Conservation (phyloP, 2,113 vertebrate genomes). For the Vombatus ursinus region DNA sequence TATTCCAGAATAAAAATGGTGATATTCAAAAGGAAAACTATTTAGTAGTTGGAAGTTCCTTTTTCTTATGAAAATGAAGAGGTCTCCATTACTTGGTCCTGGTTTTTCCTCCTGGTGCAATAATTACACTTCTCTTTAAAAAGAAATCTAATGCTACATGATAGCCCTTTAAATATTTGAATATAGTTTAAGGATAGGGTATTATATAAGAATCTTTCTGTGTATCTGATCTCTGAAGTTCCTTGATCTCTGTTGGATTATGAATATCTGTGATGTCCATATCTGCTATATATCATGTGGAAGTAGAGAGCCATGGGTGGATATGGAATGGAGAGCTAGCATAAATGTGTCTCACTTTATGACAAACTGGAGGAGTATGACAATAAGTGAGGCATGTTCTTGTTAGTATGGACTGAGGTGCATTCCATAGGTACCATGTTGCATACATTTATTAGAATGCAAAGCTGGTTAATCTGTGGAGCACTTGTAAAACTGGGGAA, state of each 20-base stretch:
- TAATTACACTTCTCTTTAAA: neutral
- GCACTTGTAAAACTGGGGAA: neutral
- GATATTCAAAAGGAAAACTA: neutral
- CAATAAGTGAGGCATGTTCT: neutral
- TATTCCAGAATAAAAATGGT: neutral
- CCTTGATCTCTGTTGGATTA: conserved; percentile 12
- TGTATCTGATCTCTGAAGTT: neutral
- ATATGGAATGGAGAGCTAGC: neutral
- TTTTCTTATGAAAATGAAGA: neutral
- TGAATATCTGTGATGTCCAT: neutral
- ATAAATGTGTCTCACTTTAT: neutral
- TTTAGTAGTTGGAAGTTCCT: neutral
- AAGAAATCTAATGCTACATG: neutral
- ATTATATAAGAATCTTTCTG: neutral
- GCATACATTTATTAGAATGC: conserved; percentile 13
- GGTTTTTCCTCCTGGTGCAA: neutral
- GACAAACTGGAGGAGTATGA: neutral
- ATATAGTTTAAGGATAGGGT: neutral
- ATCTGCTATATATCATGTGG: neutral
- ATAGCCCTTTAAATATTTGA: neutral
- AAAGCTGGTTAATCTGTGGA: neutral
- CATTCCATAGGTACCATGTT: neutral
- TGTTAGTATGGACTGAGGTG: neutral
- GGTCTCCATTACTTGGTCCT: neutral
- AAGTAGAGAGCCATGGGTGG: neutral